Evolutionary conservation across 2,888 invertebrate species (phyloP).

Genomic region (Dendrolimus pini): DNA sequence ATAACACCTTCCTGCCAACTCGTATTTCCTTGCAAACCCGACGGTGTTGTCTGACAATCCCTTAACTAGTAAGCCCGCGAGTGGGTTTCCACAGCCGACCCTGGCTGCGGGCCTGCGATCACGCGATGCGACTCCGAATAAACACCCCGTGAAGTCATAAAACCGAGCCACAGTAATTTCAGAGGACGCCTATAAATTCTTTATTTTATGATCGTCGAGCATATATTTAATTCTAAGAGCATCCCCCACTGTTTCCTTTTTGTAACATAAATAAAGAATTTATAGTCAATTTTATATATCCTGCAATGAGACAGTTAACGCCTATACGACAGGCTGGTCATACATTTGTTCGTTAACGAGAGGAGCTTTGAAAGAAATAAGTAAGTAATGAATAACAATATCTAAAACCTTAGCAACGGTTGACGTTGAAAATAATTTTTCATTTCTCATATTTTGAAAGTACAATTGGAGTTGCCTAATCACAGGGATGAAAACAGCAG

Average conservation of each 20-base stretch:
- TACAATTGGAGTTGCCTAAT: too few species aligned
- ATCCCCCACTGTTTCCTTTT: conserved; percentile 63
- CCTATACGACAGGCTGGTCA: conserved; percentile 30
- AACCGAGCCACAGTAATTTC: conserved; percentile 68
- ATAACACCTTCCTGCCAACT: not conserved
- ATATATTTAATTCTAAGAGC: conserved; percentile 71
- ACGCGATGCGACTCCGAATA: conserved; percentile 54
- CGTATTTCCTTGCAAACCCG: not conserved
- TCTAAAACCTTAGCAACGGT: too few species aligned
- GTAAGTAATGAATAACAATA: too few species aligned
- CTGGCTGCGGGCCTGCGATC: conserved; percentile 31
- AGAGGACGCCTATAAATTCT: conserved; percentile 75
- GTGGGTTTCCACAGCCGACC: not conserved
- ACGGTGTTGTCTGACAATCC: not conserved
- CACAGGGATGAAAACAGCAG: too few species aligned
- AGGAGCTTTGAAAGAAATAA: too few species aligned
- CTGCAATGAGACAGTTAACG: conserved; percentile 52
- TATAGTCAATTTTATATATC: conserved; percentile 55
- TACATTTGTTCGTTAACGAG: conserved; percentile 43
- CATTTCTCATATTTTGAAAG: too few species aligned
- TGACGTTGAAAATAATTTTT: too few species aligned
- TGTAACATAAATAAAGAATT: conserved; percentile 62
- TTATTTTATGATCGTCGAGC: conserved; percentile 68
- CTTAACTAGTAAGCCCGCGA: not conserved
- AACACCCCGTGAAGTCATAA: conserved; percentile 72